Conservation (phyloP, 2,113 vertebrate species). For the Stercorarius parasiticus region DNA sequence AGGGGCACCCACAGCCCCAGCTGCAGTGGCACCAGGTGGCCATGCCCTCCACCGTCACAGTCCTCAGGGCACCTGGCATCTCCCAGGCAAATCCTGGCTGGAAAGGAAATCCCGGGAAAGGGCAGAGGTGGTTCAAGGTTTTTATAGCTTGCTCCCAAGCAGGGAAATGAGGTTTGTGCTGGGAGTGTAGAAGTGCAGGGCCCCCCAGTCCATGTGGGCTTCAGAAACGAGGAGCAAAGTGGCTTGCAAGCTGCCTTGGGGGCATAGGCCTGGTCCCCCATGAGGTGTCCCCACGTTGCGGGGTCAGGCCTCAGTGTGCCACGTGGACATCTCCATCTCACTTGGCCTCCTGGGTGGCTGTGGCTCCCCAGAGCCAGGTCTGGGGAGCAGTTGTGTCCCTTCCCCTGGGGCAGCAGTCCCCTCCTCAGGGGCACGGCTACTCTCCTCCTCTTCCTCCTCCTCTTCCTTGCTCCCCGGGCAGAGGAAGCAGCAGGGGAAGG, state of each 20-base stretch:
- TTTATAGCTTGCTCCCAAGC: background rate
- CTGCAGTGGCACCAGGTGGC: background rate
- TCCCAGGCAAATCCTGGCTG: background rate
- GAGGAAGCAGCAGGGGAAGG: slow-evolving; percentile 73
- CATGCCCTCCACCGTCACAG: background rate
- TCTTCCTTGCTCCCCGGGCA: slow-evolving; percentile 44
- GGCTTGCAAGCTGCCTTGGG: background rate
- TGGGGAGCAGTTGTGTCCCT: slow-evolving; percentile 68
- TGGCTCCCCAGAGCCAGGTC: background rate
- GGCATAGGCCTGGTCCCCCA: background rate
- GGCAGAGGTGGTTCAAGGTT: background rate
- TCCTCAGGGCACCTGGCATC: background rate
- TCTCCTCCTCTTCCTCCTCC: slow-evolving; percentile 24
- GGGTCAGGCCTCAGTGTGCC: background rate
- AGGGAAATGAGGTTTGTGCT: background rate
- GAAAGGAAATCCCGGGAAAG: background rate
- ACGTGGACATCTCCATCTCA: background rate
- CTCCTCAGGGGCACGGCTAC: background rate
- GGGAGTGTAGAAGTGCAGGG: background rate
- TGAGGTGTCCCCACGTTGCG: accelerated
- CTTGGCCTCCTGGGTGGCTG: background rate
- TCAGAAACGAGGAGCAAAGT: background rate
- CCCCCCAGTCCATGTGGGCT: background rate
- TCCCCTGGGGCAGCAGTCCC: slow-evolving; percentile 39
- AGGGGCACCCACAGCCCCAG: background rate